A percentile compares a stretch with the other conserved stretches of the same genome.
Evolutionary conservation across 2,888 invertebrate genomes (phyloP).

Genomic region (Drosophila quinaria): DNA sequence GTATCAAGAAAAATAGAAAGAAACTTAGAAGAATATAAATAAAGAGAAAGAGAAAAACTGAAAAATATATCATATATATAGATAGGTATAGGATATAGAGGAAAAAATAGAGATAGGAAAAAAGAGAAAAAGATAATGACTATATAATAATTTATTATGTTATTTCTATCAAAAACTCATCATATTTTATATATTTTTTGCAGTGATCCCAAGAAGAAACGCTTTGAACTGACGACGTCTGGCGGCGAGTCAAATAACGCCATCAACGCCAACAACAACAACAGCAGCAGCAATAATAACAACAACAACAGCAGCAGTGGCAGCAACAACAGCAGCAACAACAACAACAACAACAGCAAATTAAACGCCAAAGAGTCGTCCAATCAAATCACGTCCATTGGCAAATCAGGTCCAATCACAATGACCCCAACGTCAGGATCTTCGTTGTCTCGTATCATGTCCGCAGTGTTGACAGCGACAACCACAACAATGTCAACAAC

Average conservation of each 20-base stretch:
- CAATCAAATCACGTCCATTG: slow-evolving; percentile 29
- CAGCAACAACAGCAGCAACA: slow-evolving; percentile 54
- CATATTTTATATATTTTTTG: background rate
- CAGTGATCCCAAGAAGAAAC: slow-evolving; percentile 85
- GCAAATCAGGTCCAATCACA: slow-evolving; percentile 20
- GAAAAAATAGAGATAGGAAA: background rate
- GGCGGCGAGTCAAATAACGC: slow-evolving; percentile 53
- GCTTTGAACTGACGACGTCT: slow-evolving; percentile 78
- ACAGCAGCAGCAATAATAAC: slow-evolving; percentile 48
- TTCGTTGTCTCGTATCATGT: slow-evolving; percentile 49
- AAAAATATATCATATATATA: background rate
- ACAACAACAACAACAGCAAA: slow-evolving; percentile 41
- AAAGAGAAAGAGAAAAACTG: background rate
- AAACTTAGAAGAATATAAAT: no score
- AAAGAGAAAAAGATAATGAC: background rate
- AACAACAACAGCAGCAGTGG: slow-evolving; percentile 52
- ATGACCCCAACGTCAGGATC: slow-evolving; percentile 41
- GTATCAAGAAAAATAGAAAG: no score
- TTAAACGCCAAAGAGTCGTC: slow-evolving; percentile 57
- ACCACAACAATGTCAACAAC: slow-evolving; percentile 39
- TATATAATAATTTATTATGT: no score
- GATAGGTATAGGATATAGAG: no score
- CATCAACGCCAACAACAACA: slow-evolving; percentile 58
- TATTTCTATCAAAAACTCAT: no score
- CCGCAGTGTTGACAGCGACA: slow-evolving; percentile 40